A percentile compares a stretch with the other conserved stretches of the same genome.
These are phyloP conservation scores for Eptesicus fuscus DNA, from an alignment of 2,113 vertebrate species.

Conservation along the genomic window DNA sequence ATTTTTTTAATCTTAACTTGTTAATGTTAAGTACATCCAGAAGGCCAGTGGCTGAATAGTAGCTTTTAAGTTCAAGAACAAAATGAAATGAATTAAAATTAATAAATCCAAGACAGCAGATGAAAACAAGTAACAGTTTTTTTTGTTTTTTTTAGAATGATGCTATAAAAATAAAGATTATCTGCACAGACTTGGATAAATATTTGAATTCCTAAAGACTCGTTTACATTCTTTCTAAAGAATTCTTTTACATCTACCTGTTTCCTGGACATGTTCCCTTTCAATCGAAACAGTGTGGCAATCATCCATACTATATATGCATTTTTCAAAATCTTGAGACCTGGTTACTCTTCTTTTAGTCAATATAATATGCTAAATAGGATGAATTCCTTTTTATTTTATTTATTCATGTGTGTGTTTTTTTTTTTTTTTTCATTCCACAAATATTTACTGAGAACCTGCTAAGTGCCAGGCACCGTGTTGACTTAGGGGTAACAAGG, in stretches of 20 bases:
- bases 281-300: neutral
- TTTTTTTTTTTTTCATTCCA: neutral
- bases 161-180: neutral
- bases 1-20: neutral
- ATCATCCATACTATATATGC: neutral
- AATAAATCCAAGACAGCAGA: neutral
- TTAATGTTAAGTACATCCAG: slow-evolving; percentile 15
- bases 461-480: neutral
- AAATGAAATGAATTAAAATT: slow-evolving; percentile 12
- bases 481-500: neutral
- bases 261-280: neutral
- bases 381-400: neutral
- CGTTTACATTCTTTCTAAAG: neutral
- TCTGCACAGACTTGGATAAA: neutral
- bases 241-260: neutral
- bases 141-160: neutral
- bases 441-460: neutral
- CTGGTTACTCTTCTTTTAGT: neutral
- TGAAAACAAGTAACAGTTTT: neutral
- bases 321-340: neutral
- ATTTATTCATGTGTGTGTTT: neutral
- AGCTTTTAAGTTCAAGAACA: neutral
- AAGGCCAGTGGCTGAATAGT: neutral
- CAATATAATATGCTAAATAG: neutral
- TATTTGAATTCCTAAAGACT: neutral